Evolutionary conservation across 2,797 vertebrate species (phyloP).

Genomic region (Gymnopithys bicolor): DNA sequence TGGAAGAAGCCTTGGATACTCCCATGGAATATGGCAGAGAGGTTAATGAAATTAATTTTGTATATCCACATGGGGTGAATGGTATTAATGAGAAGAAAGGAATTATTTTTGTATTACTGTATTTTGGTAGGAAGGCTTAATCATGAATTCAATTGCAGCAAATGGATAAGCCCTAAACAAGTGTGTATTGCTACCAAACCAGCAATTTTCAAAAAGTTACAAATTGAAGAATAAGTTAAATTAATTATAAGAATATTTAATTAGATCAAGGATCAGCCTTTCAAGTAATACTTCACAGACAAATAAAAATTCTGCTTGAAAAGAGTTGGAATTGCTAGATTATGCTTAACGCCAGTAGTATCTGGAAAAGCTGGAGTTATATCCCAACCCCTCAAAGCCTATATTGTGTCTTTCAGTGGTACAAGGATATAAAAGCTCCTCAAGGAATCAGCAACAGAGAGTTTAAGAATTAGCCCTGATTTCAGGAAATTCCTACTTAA

Average conservation of each 20-base stretch:
- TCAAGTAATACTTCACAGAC: neutral
- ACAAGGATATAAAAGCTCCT: neutral
- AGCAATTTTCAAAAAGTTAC: neutral
- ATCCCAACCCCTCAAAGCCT: neutral
- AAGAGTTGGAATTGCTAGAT: neutral
- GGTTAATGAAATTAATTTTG: neutral
- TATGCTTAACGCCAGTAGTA: neutral
- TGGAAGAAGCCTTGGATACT: neutral
- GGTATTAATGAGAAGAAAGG: neutral
- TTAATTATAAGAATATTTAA: neutral
- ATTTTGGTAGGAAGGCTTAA: neutral
- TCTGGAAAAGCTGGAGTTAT: neutral
- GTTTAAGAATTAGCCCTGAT: neutral
- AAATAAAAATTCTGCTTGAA: neutral
- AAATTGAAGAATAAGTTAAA: conserved; percentile 2
- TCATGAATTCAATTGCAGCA: conserved; percentile 7
- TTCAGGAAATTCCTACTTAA: neutral
- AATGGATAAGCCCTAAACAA: neutral
- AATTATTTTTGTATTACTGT: neutral
- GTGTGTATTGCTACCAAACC: neutral
- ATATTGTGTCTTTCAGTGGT: neutral
- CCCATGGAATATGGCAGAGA: neutral
- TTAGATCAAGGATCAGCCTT: neutral
- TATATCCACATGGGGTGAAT: neutral
- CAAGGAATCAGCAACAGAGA: neutral